Evolutionary conservation across 2,797 vertebrate genomes (phyloP), one percentile per base, ranked within the genome.

Genomic region (Macroramphosus scolopax): DNA sequence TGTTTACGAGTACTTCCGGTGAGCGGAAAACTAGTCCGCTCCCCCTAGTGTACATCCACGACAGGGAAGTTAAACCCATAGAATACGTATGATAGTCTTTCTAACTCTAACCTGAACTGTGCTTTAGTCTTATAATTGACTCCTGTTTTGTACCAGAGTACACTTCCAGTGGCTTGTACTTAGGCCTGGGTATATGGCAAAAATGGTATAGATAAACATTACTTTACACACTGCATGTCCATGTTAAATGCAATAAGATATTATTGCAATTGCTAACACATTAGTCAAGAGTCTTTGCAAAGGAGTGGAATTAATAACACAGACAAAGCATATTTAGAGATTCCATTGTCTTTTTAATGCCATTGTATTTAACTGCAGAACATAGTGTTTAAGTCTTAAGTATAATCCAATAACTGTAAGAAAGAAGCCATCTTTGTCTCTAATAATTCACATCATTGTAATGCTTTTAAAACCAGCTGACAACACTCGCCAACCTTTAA

Each of bases 401-500:
- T 62, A 78, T 65, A 84, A 84, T 69, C 78, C 51, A 54, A 72
- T 58, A 43, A 68, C 54, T 55, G 38, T 73, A 70, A 62, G 63
- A 73, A 82, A 80, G 38, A 59, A 53, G 58, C 57, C 34, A 35
- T 65, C 53, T 16, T 55, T 20, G 56, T 29, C 36, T 49, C 62
- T 49, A 65, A 59, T 70, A 32, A 45, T 51, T 68, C 25, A 64
- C 37, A 71, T 86, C 72, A 87, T 85, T 93, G 91, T 31, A 99
- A 81, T 89, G 95, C 89, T 84, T 94, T 91, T 82, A 98, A 87
- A 88, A 99, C 88, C 75, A 98, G 85, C 77, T 88, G 91, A 86
- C 94, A 98, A 75, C 97, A 99, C 79, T 98, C 95, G 3, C 89
- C 93, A 57, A 98, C 92, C 90, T 98, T 98, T 63, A 88, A 88